Conservation (phyloP, 2,113 vertebrate species). For the Heliornis fulica region DNA sequence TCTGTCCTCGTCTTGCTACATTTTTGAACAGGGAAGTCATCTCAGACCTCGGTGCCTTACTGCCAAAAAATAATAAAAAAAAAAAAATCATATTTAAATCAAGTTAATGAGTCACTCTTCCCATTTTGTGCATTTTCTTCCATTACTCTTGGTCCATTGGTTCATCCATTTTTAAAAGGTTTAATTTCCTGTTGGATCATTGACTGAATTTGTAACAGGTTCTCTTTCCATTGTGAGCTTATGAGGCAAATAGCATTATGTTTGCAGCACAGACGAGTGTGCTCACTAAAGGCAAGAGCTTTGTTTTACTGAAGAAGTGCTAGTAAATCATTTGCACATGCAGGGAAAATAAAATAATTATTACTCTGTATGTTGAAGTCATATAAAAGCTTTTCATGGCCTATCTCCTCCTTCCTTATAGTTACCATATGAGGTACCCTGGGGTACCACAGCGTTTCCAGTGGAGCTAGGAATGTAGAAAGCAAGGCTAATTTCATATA, state of each 20-base stretch:
- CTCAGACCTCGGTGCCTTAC: neutral
- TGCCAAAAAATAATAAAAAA: neutral
- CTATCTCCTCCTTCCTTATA: neutral
- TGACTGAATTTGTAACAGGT: slow-evolving; percentile 62
- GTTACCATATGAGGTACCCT: neutral
- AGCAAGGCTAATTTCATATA: neutral
- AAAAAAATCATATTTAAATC: slow-evolving; percentile 55
- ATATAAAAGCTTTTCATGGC: neutral
- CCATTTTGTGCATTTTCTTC: slow-evolving; percentile 45
- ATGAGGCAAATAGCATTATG: slow-evolving; percentile 22
- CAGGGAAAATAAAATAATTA: neutral
- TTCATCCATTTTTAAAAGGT: slow-evolving; percentile 65
- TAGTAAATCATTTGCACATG: neutral
- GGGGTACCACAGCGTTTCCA: neutral
- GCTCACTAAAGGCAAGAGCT: neutral
- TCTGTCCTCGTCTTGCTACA: neutral
- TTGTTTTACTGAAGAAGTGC: neutral
- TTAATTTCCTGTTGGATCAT: slow-evolving; percentile 69
- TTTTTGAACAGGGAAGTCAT: neutral
- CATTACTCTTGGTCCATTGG: slow-evolving; percentile 58
- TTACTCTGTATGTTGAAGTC: neutral
- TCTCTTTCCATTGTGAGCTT: slow-evolving; percentile 34
- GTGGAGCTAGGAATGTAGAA: neutral
- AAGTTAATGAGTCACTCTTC: slow-evolving; percentile 55
- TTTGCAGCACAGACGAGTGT: slow-evolving; percentile 1